Evolutionary conservation across 2,797 vertebrate genomes (phyloP).

Genomic region (Neosilurus mollespiculum): DNA sequence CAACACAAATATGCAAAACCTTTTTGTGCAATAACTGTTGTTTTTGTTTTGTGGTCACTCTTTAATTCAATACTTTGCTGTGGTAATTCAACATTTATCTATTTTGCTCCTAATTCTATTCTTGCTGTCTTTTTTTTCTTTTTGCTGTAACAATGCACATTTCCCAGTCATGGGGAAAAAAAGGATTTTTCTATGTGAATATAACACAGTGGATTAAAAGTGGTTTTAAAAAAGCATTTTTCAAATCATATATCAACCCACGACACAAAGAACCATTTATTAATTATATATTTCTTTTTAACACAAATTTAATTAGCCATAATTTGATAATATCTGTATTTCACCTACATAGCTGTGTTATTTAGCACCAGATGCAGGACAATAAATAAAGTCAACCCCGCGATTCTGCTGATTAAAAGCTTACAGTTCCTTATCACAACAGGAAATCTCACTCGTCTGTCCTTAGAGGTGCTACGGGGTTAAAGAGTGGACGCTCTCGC

Average conservation of each 20-base stretch:
- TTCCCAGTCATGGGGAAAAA: too few species aligned
- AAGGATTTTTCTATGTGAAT: too few species aligned
- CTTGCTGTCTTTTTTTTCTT: too few species aligned
- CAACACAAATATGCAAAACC: too few species aligned
- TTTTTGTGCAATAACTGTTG: too few species aligned
- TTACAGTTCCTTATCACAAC: not conserved
- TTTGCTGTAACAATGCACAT: too few species aligned
- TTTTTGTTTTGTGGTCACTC: too few species aligned
- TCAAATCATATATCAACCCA: not conserved
- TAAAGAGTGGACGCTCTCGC: conserved; percentile 85
- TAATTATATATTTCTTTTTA: not conserved
- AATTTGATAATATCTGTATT: not conserved
- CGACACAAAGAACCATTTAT: not conserved
- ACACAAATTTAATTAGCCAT: not conserved
- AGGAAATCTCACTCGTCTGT: conserved; percentile 72
- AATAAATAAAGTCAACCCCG: not conserved
- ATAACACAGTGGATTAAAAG: not conserved
- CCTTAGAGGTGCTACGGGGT: conserved; percentile 85
- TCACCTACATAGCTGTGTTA: not conserved
- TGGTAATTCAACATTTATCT: too few species aligned
- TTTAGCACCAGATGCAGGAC: not conserved
- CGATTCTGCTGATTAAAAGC: not conserved
- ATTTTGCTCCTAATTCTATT: too few species aligned
- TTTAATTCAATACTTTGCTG: too few species aligned
- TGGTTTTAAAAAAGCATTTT: not conserved